phyloP scores from a whole-genome alignment of 2,888 invertebrate genomes.

The Bellardia pandia region DNA sequence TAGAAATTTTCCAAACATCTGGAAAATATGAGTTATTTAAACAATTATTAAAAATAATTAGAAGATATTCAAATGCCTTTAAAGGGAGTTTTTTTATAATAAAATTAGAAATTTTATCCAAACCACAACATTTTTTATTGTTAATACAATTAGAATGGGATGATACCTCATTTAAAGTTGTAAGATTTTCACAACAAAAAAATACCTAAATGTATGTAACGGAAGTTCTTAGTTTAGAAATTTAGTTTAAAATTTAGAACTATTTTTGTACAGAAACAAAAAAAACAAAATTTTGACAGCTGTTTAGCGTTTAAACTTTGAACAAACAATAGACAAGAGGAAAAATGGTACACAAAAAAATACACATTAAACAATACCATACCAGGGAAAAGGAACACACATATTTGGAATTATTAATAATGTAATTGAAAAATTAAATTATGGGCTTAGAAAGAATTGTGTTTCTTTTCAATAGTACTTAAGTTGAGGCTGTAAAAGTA shows the following conservation, averaged over 20 bases:
- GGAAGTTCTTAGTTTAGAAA: slow-evolving; percentile 36
- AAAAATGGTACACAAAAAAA: not conserved
- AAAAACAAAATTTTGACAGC: slow-evolving; percentile 60
- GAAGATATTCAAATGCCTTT: too few relatives aligned
- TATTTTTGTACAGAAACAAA: slow-evolving; percentile 9
- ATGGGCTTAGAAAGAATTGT: not conserved
- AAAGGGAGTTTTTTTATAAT: too few relatives aligned
- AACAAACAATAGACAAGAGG: not conserved
- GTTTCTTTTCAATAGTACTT: not conserved
- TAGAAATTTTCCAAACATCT: too few relatives aligned
- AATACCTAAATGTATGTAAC: slow-evolving; percentile 1
- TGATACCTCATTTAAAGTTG: too few relatives aligned
- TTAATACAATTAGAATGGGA: too few relatives aligned
- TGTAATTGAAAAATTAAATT: slow-evolving; percentile 40
- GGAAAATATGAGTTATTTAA: too few relatives aligned
- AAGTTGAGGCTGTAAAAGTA: not conserved
- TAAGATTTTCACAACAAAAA: slow-evolving; percentile 5
- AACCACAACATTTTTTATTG: too few relatives aligned
- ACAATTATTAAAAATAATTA: too few relatives aligned
- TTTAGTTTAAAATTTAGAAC: not conserved
- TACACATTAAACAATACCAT: slow-evolving; percentile 34
- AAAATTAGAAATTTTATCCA: too few relatives aligned
- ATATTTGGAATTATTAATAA: slow-evolving; percentile 36
- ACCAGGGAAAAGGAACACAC: slow-evolving; percentile 7
- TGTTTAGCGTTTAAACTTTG: slow-evolving; percentile 21